Evolutionary conservation across 2,113 vertebrate genomes (phyloP).

Genomic region (Cephalopterus ornatus): DNA sequence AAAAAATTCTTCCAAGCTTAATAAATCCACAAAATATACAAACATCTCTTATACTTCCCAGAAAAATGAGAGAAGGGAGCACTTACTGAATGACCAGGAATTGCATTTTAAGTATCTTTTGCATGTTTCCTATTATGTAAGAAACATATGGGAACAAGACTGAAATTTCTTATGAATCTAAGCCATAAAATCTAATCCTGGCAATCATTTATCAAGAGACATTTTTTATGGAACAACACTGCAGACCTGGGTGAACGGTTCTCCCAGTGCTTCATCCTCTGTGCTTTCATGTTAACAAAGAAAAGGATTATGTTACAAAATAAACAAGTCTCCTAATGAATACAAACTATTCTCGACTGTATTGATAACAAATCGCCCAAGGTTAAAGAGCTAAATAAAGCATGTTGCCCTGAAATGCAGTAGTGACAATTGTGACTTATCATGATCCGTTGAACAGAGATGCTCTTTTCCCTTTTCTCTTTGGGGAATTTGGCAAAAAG

Average conservation of each 20-base stretch:
- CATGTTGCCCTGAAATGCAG: constrained; percentile 6
- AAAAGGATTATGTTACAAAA: constrained; percentile 66
- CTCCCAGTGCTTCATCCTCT: not conserved
- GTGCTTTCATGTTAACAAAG: constrained; percentile 63
- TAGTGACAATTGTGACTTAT: constrained; percentile 51
- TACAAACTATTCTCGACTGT: constrained; percentile 51
- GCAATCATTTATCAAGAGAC: constrained; percentile 57
- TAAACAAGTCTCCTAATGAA: constrained; percentile 54
- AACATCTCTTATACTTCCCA: not conserved
- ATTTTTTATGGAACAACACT: constrained; percentile 8
- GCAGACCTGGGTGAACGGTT: constrained; percentile 21
- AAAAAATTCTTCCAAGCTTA: not conserved
- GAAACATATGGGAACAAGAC: constrained; percentile 58
- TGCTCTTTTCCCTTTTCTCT: not conserved
- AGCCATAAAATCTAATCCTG: constrained; percentile 53
- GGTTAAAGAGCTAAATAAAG: constrained; percentile 66
- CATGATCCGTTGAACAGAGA: not conserved
- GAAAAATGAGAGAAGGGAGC: not conserved
- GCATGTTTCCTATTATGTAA: constrained; percentile 59
- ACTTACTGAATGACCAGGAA: not conserved
- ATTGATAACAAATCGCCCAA: constrained; percentile 61
- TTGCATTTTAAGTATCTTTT: constrained; percentile 23
- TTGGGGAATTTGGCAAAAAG: constrained; percentile 31
- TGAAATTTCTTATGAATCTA: constrained; percentile 41
- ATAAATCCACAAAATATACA: not conserved